Evolutionary conservation across 2,113 vertebrate genomes (phyloP), one percentile per base, ranked within the genome.

Genomic region (Fregata magnificens): DNA sequence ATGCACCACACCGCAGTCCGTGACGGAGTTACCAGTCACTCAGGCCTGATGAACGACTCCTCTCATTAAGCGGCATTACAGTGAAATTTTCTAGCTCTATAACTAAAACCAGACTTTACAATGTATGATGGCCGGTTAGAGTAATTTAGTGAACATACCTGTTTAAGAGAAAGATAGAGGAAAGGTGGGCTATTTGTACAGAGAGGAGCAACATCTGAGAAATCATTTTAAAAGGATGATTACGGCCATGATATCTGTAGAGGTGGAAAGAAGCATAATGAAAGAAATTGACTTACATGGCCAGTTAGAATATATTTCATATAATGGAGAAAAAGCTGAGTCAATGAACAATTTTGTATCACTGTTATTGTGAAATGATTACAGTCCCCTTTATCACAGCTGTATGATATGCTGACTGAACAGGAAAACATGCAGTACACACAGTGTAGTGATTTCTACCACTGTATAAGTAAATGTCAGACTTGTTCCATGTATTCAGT

Each of bases 391-490:
- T 94, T 95, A 93, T 53, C 87, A 84, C 45, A 93, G 66, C 87
- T 82, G 66, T 88, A 72, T 82, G 86, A 87, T 94, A 58, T 77
- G 95, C 97, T 97, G 96, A 96, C 92, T 86, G 86, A 89, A 96
- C 63, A 90, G 88, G 85, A 95, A 93, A 95, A 88, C 90, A 82
- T 47, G 88, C 85, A 82, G 59, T 71, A 88, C 66, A 59, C 62
- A 62, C 45, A 76, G 32, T 4, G 25, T 16, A 87, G 90, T 56
- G 70, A 95, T 95, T 96, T 95, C 86, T 84, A 92, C 81, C 80
- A 25, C 71, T 20, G 12, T 47, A 6, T 62, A 93, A 93, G 90
- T 93, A 95, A 97, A 97, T 97, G 95, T 94, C 97, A 97, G 82
- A 36, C 89, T 89, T 88, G 86, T 94, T 97, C 81, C 91, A 84